Evolutionary conservation across 1,140 invertebrate genomes (phyloP), one percentile per base, ranked within the genome.

Genomic region (Telenomus remus): DNA sequence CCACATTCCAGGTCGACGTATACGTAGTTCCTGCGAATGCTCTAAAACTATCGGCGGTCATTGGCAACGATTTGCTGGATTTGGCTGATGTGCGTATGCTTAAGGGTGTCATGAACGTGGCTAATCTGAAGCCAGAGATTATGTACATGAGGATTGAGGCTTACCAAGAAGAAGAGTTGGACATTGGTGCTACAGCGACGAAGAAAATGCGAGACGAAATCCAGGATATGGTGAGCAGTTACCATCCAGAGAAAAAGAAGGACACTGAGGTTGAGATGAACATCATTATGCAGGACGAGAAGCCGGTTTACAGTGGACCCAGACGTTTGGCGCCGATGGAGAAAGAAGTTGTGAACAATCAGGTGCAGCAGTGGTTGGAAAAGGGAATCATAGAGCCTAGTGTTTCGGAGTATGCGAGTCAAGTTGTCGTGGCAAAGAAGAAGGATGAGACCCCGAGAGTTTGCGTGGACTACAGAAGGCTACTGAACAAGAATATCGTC

Each of bases 51-150:
- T 12, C 48, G 0, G 44, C 73, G 16, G 33, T 76, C 0, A 44
- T 79, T 8, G 70, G 78, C 0, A 59, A 71, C 12, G 74, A 73
- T 9, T 6, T 79, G 0, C 11, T 76, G 0, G 66, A 77, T 33
- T 27, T 68, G 6, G 74, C 60, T 0, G 61, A 65, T 0, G 47
- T 71, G 0, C n/a, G n/a, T n/a, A n/a, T n/a, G n/a, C n/a, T n/a
- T n/a, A n/a, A n/a, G n/a, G n/a, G n/a, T n/a, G 14, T 12, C 3
- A 9, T 74, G 6, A 50, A 9, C 8, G 49, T 60, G 0, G 54
- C 13, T 4, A 39, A 59, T 1, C 35, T 4, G 19, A 57, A 59
- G 19, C 3, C 7, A 9, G 64, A 57, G 16, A 14, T 33, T 1
- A n/a, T 7, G 2, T 1, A 60, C 0, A 70, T 70, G 56, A 46